Evolutionary conservation across 2,797 vertebrate species (phyloP), one percentile per base, ranked within the genome.

Genomic region (Lutjanus campechanus): DNA sequence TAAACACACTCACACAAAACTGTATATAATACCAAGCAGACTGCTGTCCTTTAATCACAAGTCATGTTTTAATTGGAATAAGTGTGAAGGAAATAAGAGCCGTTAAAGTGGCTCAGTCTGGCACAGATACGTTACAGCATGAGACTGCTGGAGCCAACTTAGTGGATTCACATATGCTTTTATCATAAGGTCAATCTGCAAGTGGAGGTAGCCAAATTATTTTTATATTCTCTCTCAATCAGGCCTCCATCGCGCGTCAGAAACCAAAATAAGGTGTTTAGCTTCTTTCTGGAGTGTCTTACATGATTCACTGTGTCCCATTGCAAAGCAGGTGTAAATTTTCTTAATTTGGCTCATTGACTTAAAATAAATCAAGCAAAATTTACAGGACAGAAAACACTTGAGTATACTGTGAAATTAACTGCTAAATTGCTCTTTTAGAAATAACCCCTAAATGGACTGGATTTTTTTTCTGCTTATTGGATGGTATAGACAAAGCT

Each of bases 1-100:
- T n/a, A n/a, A 49, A 67, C 63, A 66, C 66, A 60, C 51, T 44
- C 70, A 11, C 74, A 72, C 63, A 43, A n/a, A 36, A 16, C 47
- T 11, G 19, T 51, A 63, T 77, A 72, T 53, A 79, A 65, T 61
- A 81, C 11, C 69, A 22, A 73, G 53, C 84, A 58, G 69, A 70
- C 71, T 79, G 76, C 43, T 76, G 90, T 86, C 81, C 80, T 89
- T 89, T 89, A 83, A 90, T 91, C 87, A 77, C 88, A 87, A 89
- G 82, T 82, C 76, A 50, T 56, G 76, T 82, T 91, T 88, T 88
- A 92, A 93, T 90, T 90, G 84, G 77, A 82, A 44, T 54, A 86
- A 84, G 90, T 87, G 87, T 89, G 86, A 88, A 87, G 50, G 50
- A 87, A 91, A 88, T 47, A 56, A 63, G 59, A 82, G 64, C 66